These are phyloP conservation scores for Trachelus troglodyta DNA, from an alignment of 2,888 invertebrate species.

Conservation along the genomic window DNA sequence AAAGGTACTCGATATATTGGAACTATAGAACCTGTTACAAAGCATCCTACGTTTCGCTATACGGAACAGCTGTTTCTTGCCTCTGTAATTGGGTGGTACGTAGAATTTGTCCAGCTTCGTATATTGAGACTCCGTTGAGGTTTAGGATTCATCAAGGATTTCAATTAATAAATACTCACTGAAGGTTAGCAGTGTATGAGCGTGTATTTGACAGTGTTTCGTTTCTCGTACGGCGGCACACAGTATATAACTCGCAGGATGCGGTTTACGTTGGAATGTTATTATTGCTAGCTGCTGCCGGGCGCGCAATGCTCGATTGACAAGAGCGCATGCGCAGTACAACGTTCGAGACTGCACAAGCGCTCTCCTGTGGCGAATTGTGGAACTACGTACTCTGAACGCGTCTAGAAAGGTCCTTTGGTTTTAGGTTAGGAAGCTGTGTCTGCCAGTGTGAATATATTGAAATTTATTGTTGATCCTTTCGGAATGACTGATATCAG, in stretches of 20 bases:
- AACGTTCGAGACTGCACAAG: neutral
- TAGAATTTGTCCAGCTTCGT: neutral
- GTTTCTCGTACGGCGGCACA: constrained; percentile 56
- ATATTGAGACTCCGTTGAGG: neutral
- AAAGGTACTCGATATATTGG: constrained; percentile 9
- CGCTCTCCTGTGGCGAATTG: neutral
- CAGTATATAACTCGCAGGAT: constrained; percentile 59
- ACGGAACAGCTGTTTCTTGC: neutral
- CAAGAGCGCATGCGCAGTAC: neutral
- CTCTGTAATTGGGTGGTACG: neutral
- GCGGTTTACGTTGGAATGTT: constrained; percentile 59
- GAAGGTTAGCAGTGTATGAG: constrained; percentile 61
- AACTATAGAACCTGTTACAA: neutral
- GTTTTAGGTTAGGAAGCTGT: neutral
- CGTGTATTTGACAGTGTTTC: constrained; percentile 65
- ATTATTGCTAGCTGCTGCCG: constrained; percentile 62
- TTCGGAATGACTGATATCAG: neutral
- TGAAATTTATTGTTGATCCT: neutral
- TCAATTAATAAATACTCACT: neutral
- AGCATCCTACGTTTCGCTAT: neutral
- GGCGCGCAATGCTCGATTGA: constrained; percentile 47
- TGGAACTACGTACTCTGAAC: neutral
- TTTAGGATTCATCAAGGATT: neutral
- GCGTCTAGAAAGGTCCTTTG: neutral
- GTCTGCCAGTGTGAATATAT: neutral